phyloP scores from a whole-genome alignment of 2,888 invertebrate species.

The Tribolium freemani region DNA sequence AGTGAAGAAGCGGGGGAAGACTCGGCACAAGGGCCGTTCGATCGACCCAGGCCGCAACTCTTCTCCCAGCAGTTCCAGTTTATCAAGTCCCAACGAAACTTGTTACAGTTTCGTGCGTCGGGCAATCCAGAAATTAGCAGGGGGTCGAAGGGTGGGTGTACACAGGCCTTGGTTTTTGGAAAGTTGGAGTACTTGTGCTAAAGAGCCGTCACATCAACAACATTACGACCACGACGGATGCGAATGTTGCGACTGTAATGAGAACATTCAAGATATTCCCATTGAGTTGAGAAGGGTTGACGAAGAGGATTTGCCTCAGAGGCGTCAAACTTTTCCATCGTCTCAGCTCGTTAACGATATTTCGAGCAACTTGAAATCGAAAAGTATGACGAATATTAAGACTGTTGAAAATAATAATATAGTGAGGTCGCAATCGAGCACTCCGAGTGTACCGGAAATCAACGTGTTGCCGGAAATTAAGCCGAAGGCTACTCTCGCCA shows the following conservation, averaged over 20 bases:
- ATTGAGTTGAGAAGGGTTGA: constrained; percentile 89
- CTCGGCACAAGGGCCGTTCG: constrained; percentile 73
- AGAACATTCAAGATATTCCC: constrained; percentile 82
- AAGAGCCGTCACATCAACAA: constrained; percentile 61
- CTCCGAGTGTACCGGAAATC: constrained; percentile 26
- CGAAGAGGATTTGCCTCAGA: constrained; percentile 71
- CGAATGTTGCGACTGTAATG: constrained; percentile 72
- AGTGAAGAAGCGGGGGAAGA: constrained; percentile 69
- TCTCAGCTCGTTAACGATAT: constrained; percentile 67
- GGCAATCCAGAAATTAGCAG: constrained; percentile 87
- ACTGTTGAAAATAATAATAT: constrained; percentile 78
- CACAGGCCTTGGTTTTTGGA: constrained; percentile 81
- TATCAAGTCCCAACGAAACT: constrained; percentile 93
- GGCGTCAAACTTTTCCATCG: constrained; percentile 71
- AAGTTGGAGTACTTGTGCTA: constrained; percentile 76
- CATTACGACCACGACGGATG: constrained; percentile 72
- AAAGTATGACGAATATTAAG: constrained; percentile 87
- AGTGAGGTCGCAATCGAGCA: constrained; percentile 34
- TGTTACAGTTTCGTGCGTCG: constrained; percentile 94
- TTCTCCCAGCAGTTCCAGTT: constrained; percentile 86
- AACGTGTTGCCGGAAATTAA: constrained; percentile 32
- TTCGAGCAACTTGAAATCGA: constrained; percentile 79
- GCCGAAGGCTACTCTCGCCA: constrained; percentile 58
- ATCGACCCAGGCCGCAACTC: constrained; percentile 76
- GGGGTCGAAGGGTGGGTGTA: constrained; percentile 72